phyloP scores from a whole-genome alignment of 2,888 invertebrate species.

The Bellardia bayeri region DNA sequence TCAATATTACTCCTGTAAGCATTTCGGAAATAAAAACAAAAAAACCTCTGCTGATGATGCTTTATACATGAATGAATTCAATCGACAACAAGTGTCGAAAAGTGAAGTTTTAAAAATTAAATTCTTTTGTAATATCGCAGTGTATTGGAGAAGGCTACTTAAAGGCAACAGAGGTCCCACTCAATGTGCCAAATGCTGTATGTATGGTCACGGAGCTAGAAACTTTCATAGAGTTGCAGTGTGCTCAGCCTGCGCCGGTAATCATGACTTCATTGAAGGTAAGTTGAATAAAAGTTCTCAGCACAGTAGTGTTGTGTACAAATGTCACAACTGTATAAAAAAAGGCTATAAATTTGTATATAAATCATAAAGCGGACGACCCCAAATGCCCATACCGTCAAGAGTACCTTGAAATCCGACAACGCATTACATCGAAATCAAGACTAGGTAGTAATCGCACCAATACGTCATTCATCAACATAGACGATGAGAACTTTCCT shows the following conservation, averaged over 20 bases:
- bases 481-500: background rate
- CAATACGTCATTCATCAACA: background rate
- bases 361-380: background rate
- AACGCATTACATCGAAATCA: background rate
- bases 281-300: background rate
- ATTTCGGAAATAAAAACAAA: constrained; percentile 1
- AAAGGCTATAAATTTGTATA: background rate
- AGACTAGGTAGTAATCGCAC: background rate
- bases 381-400: background rate
- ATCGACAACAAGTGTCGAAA: background rate
- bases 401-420: background rate
- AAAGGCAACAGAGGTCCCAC: constrained; percentile 9
- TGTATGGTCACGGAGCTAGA: constrained; percentile 25
- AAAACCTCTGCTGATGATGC: background rate
- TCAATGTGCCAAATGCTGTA: constrained; percentile 14
- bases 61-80: background rate
- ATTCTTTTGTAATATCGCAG: constrained; percentile 6
- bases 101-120: constrained; percentile 3
- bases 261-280: background rate
- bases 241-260: background rate
- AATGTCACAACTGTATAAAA: background rate
- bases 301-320: background rate
- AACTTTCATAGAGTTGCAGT: background rate
- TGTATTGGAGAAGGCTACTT: background rate
- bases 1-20: background rate